Evolutionary conservation across 2,113 vertebrate species (phyloP), one percentile per base, ranked within the genome.

Genomic region (Pampusana beccarii): DNA sequence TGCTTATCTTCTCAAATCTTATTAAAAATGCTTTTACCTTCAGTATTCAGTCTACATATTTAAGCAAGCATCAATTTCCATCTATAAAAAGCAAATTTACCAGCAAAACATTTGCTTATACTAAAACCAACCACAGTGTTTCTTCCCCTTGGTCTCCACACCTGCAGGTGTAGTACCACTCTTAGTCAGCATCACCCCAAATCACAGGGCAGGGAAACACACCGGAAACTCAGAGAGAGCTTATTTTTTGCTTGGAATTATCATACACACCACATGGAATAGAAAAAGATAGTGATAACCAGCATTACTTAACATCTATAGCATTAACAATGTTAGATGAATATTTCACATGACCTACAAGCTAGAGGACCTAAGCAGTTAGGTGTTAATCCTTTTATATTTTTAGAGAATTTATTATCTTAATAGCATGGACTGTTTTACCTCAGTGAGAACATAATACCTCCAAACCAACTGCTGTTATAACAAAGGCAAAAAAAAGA

Each of bases 51-150:
- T 18, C 70, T 56, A 58, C 7, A 21, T 20, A 54, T 58, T 92
- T 31, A 87, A 89, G 50, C 36, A 91, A 75, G 53, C n/a, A 91
- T 20, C 7, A 5, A 75, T 73, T 92, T 85, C 62, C 33, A 86
- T 40, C 80, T 53, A 53, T 34, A 94, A 95, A 93, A 88, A 65
- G 10, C 36, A 4, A 86, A 89, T 94, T 97, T 94, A 94, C 70
- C 73, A 93, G 92, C 86, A 95, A 95, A 94, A 92, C 67, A 94
- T 94, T 96, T 97, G 93, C 78, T 58, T 95, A 93, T n/a, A 82
- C 91, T 82, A 89, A 93, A 95, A 85, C n/a, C 62, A 89, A 51
- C 80, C 86, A 77, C 60, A 77, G 25, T 31, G 29, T 51, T 95
- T 95, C 91, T 91, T 96, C 92, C 95, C 46, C 70, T 87, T 81